These are phyloP conservation scores for Enteromius treurensis DNA, from an alignment of 2,797 vertebrate species.

Conservation along the genomic window DNA sequence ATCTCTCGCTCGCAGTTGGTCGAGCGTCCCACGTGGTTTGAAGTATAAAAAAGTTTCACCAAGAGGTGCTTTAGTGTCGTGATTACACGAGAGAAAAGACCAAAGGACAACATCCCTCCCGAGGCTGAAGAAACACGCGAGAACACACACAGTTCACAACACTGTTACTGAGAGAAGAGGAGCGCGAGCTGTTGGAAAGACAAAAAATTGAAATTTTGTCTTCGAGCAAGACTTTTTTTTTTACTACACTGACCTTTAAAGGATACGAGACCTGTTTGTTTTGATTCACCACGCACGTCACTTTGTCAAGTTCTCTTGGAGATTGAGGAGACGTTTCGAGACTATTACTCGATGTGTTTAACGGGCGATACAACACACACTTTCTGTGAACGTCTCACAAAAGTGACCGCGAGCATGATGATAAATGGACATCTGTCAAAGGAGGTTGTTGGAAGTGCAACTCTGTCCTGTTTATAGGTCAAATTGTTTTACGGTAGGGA, in stretches of 20 bases:
- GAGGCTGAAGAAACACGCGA: conserved; percentile 50
- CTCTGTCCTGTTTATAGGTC: conserved; percentile 27
- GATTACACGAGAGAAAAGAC: conserved; percentile 74
- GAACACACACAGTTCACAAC: conserved; percentile 42
- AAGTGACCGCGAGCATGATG: conserved; percentile 44
- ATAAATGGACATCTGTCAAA: conserved; percentile 40
- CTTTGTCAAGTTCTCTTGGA: background rate
- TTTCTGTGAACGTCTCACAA: conserved; percentile 21
- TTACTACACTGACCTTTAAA: conserved; percentile 20
- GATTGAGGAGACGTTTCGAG: conserved; percentile 7
- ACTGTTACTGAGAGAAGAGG: conserved; percentile 16
- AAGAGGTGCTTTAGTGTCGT: conserved; percentile 80
- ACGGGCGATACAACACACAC: background rate
- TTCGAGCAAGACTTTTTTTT: conserved; percentile 10
- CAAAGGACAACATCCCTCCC: conserved; percentile 70
- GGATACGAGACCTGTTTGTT: conserved; percentile 25
- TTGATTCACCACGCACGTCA: background rate
- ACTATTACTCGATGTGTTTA: background rate
- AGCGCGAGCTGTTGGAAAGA: conserved; percentile 9
- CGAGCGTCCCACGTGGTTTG: conserved; percentile 87
- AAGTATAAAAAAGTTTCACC: conserved; percentile 87
- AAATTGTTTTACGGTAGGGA: background rate
- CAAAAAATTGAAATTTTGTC: conserved; percentile 1
- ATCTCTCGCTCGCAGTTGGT: conserved; percentile 80
- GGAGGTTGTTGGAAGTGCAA: conserved; percentile 20